A percentile compares a stretch with the other conserved stretches of the same genome.
Evolutionary conservation across 2,888 invertebrate genomes (phyloP).

Genomic region (Gastrophysa polygoni): DNA sequence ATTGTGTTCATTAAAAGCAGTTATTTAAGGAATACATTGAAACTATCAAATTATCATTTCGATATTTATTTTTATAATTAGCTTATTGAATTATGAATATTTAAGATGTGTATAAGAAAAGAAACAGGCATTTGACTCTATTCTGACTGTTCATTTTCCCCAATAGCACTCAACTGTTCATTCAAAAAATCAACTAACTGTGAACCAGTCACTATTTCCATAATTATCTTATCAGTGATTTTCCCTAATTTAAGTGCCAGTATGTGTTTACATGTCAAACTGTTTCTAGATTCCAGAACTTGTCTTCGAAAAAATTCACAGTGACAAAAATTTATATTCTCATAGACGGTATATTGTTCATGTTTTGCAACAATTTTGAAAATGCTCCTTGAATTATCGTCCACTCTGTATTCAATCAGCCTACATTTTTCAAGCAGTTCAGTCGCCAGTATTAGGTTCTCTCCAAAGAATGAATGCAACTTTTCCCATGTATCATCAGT

Average conservation of each 20-base stretch:
- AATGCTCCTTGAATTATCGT: conserved; percentile 57
- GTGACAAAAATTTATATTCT: conserved; percentile 70
- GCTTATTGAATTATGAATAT: too few species aligned
- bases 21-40: too few species aligned
- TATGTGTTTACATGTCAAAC: conserved; percentile 71
- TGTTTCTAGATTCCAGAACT: conserved; percentile 62
- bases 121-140: background rate
- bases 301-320: conserved; percentile 66
- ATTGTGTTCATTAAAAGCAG: too few species aligned
- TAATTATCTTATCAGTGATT: conserved; percentile 55
- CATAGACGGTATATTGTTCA: conserved; percentile 67
- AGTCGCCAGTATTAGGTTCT: conserved; percentile 64
- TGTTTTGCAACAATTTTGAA: conserved; percentile 66
- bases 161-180: conserved; percentile 41
- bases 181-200: conserved; percentile 58
- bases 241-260: conserved; percentile 67
- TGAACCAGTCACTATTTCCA: conserved; percentile 60
- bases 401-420: conserved; percentile 61
- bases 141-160: conserved; percentile 19
- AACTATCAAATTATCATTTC: too few species aligned
- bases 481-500: conserved; percentile 63
- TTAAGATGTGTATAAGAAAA: too few species aligned
- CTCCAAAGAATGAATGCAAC: conserved; percentile 66
- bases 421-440: conserved; percentile 67
- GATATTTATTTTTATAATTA: too few species aligned